Conservation (phyloP, 2,888 invertebrate genomes). For the Lordiphosa fenestrarum region DNA sequence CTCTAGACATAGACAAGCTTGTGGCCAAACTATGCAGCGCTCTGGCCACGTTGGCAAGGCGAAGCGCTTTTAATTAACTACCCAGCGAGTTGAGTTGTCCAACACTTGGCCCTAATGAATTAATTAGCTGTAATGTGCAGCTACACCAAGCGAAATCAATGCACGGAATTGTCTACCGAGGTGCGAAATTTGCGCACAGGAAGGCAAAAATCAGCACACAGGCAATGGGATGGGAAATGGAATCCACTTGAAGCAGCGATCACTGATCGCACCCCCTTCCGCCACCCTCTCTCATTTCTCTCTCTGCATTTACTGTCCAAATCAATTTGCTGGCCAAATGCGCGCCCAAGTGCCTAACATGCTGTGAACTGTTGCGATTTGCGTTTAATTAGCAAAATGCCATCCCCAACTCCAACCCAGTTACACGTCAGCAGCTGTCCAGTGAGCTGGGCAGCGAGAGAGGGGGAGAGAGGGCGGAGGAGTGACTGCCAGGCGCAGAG, state of each 20-base stretch:
- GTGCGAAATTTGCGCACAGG: too few species aligned
- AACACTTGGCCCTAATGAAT: slow-evolving; percentile 47
- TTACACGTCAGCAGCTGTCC: slow-evolving; percentile 5
- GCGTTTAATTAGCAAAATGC: slow-evolving; percentile 58
- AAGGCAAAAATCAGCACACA: too few species aligned
- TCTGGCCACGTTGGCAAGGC: slow-evolving; percentile 5
- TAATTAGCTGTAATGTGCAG: slow-evolving; percentile 49
- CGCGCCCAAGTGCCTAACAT: slow-evolving; percentile 41
- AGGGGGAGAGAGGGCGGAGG: background rate
- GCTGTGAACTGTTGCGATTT: slow-evolving; percentile 50
- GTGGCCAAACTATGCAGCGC: background rate
- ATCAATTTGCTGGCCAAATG: slow-evolving; percentile 54
- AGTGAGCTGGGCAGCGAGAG: too few species aligned
- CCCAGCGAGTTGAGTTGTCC: slow-evolving; percentile 8
- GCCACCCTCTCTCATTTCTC: background rate
- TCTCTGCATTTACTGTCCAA: slow-evolving; percentile 28
- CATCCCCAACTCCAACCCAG: slow-evolving; percentile 8
- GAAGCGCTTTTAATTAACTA: slow-evolving; percentile 31
- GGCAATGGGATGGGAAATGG: too few species aligned
- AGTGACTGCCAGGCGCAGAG: background rate
- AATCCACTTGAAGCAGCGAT: too few species aligned
- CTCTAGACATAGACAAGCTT: slow-evolving; percentile 1
- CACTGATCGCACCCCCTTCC: background rate
- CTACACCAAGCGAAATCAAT: slow-evolving; percentile 12
- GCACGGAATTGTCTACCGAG: too few species aligned